Percentiles rank a stretch among this genome's conserved stretches.
Evolutionary conservation across 2,797 vertebrate species (phyloP).

Genomic region (Aotus griseimembra): DNA sequence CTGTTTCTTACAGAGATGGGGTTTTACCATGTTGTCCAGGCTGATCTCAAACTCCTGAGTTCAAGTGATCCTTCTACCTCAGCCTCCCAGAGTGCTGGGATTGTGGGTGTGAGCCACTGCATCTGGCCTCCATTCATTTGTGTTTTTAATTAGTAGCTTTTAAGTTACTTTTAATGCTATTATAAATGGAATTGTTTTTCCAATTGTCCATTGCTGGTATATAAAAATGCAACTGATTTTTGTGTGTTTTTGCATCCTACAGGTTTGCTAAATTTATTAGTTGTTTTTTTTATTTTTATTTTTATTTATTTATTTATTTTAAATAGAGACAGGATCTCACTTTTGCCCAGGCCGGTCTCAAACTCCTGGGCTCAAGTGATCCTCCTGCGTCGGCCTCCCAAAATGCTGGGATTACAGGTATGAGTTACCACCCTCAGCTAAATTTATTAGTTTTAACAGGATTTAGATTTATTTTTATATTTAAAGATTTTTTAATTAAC

Average conservation of each 20-base stretch:
- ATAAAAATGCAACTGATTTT: not conserved
- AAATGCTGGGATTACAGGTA: too few relatives aligned
- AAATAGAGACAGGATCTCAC: not conserved
- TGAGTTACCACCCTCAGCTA: too few relatives aligned
- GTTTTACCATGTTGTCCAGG: not conserved
- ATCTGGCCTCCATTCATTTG: not conserved
- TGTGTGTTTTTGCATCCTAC: not conserved
- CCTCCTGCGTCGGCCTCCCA: too few relatives aligned
- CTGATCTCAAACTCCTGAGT: not conserved
- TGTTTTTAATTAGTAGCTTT: not conserved
- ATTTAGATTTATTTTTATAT: not conserved
- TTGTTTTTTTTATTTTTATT: not conserved
- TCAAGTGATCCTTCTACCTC: not conserved
- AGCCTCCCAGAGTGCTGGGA: not conserved
- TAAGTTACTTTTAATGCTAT: not conserved
- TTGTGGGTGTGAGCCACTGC: not conserved
- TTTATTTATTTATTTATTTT: too few relatives aligned
- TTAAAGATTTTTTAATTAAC: accelerated
- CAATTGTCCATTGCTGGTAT: not conserved
- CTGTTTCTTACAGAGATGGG: not conserved
- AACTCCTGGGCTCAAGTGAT: too few relatives aligned
- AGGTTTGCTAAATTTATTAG: not conserved
- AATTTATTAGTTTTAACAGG: not conserved
- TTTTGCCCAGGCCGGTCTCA: too few relatives aligned
- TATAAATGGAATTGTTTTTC: not conserved